phyloP scores from a whole-genome alignment of 2,888 invertebrate species.

The Sipha maydis region DNA sequence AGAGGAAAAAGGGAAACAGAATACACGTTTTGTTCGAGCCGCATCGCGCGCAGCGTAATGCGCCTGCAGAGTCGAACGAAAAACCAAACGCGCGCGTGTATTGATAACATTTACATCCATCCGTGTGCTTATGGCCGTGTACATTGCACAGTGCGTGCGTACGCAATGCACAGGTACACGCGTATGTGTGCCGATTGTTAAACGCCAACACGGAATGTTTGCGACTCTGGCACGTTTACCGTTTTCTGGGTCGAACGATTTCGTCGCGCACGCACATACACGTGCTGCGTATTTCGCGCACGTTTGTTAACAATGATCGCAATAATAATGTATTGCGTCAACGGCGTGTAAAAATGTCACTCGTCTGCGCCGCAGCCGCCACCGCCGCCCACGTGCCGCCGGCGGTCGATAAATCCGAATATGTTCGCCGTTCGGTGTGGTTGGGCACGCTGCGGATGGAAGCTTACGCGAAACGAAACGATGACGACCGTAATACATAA shows the following conservation, averaged over 20 bases:
- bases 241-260: constrained; percentile 4
- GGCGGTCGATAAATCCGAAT: constrained; percentile 28
- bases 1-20: no score
- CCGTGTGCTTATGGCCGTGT: not conserved
- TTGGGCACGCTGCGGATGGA: not conserved
- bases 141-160: not conserved
- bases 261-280: not conserved
- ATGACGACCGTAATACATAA: not conserved
- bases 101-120: not conserved
- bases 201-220: constrained; percentile 36
- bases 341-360: not conserved
- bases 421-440: not conserved
- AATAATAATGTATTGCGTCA: no score
- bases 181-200: not conserved
- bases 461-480: not conserved
- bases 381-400: constrained; percentile 3
- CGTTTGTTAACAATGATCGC: not conserved
- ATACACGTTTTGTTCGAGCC: no score
- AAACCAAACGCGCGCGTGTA: not conserved
- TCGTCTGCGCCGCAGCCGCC: not conserved
- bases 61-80: no score
- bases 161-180: not conserved
- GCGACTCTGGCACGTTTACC: constrained; percentile 11
- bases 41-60: no score
- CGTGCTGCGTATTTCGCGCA: no score